Base-by-base conservation (phyloP, 2,888 invertebrate species). In the Eupelmus urozonus region DNA sequence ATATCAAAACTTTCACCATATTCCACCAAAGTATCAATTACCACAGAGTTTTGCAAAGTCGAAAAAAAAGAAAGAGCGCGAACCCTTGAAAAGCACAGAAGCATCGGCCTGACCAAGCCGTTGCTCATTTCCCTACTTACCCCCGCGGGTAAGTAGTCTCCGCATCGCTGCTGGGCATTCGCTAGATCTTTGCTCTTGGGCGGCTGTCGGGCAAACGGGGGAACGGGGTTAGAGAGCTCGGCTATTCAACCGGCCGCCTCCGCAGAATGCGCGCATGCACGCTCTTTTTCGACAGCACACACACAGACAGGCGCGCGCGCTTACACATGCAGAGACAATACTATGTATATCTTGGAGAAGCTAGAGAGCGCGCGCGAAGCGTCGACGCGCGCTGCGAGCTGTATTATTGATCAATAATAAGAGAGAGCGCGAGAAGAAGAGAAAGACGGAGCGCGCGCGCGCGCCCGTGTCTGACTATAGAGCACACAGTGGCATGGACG, bases 361-460 rank as follows among this genome's bases (percentile, higher is more conserved):
- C 51, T 34, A 34, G 9, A n/a, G n/a, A n/a, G 45, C 40, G 67
- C 45, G 55, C 63, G 69, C 74, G 79, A 73, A 78, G 81, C 82
- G 83, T 81, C 82, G 79, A 65, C 75, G 75, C 81, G 82, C 84
- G 85, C 87, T 84, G 85, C 84, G 82, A 83, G 84, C 86, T 79
- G 84, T 87, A 87, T 88, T 88, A 88, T 88, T 88, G 88, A 88
- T 88, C 88, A 88, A 75, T 60, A n/a, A 59, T 23, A 63, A 70
- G 73, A 51, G 72, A 57, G 65, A 70, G 25, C 25, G 85, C 87
- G 85, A 84, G 83, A 51, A 27, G 25, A 23, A 18, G 49, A 62
- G 53, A 29, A 18, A 29, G 29, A n/a, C 13, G 53, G 23, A n/a
- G 11, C 34, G 25, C 4, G 7, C n/a, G 42, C 9, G 25, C 0